Conservation (phyloP, 2,113 vertebrate species). For the Barbus barbus region DNA sequence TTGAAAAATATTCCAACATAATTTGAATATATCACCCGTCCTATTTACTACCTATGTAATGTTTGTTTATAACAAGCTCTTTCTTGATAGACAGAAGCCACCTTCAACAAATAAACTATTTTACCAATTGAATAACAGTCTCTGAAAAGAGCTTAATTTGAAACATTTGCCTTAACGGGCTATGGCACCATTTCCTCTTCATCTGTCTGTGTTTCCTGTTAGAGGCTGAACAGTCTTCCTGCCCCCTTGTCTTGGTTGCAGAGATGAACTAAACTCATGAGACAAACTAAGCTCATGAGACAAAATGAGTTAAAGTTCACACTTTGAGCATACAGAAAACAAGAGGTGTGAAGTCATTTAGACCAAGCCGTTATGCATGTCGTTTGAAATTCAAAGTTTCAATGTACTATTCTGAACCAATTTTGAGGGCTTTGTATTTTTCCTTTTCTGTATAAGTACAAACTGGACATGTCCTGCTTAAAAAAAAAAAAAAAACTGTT, state of each 20-base stretch:
- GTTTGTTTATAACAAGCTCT: too few relatives aligned
- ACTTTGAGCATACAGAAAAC: neutral
- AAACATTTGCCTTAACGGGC: neutral
- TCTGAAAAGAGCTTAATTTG: slow-evolving; percentile 4
- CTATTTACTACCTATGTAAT: too few relatives aligned
- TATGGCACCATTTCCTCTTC: slow-evolving; percentile 44
- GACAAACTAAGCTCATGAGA: neutral
- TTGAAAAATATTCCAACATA: too few relatives aligned
- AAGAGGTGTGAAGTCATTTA: neutral
- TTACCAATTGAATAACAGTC: too few relatives aligned
- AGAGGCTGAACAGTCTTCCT: slow-evolving; percentile 17
- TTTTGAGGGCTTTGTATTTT: neutral
- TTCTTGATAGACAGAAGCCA: too few relatives aligned
- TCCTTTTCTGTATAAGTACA: neutral
- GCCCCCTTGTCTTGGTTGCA: too few relatives aligned
- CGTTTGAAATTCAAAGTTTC: neutral
- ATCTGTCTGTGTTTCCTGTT: slow-evolving; percentile 46
- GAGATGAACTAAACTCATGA: neutral
- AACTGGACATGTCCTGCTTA: neutral
- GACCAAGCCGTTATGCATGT: neutral
- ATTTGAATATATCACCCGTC: too few relatives aligned
- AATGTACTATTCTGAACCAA: neutral
- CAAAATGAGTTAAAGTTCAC: neutral
- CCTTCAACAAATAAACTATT: too few relatives aligned
- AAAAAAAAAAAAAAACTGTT: neutral